These are phyloP conservation scores for Cynoglossus semilaevis DNA, from an alignment of 2,113 vertebrate genomes.

Conservation along the genomic window DNA sequence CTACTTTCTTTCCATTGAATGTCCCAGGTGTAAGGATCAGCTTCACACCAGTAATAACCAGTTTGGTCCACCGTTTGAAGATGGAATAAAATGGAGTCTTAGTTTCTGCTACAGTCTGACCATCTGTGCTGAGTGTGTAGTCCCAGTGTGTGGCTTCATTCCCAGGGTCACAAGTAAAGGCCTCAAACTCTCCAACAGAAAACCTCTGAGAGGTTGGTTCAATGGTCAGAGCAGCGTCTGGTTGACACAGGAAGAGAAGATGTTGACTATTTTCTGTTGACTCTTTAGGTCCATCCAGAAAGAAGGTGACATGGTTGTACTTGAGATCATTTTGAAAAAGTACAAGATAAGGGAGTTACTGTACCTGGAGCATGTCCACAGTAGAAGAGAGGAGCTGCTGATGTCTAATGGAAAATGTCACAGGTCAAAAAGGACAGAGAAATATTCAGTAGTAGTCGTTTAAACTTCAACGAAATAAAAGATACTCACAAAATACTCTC, in stretches of 20 bases:
- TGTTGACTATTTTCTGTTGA: too few relatives aligned
- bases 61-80: too few relatives aligned
- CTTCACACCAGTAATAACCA: too few relatives aligned
- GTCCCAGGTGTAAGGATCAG: too few relatives aligned
- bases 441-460: too few relatives aligned
- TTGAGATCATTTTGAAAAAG: not conserved
- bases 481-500: not conserved
- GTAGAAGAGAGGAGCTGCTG: not conserved
- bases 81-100: too few relatives aligned
- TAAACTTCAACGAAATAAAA: not conserved
- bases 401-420: not conserved
- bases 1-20: not conserved
- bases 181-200: slow-evolving; percentile 19
- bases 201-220: not conserved
- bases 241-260: too few relatives aligned
- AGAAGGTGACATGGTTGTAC: too few relatives aligned
- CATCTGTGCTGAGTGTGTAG: not conserved
- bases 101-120: too few relatives aligned
- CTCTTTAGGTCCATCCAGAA: too few relatives aligned
- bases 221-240: slow-evolving; percentile 15
- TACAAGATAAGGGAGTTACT: not conserved
- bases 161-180: slow-evolving; percentile 11
- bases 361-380: not conserved
- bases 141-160: not conserved
- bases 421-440: too few relatives aligned